Percentiles rank a stretch among this genome's conserved stretches.
Evolutionary conservation across 2,888 invertebrate species (phyloP).

Genomic region (Agrotis segetum): DNA sequence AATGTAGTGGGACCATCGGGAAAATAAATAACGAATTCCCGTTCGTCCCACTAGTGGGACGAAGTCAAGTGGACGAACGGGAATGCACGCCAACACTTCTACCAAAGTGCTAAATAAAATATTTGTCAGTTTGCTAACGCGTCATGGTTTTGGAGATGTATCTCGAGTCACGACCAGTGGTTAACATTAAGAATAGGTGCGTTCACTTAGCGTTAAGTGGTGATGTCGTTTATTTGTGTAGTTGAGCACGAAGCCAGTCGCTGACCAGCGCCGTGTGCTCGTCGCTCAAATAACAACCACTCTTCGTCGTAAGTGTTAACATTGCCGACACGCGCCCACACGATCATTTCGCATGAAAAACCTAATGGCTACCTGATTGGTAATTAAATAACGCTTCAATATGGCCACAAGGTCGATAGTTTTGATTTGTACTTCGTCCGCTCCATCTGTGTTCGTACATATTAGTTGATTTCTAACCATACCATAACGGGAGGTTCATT

Average conservation of each 20-base stretch:
- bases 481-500: constrained; percentile 1
- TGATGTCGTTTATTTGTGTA: constrained; percentile 13
- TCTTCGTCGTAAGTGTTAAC: constrained; percentile 14
- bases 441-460: neutral
- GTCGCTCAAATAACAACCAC: constrained; percentile 19
- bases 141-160: constrained; percentile 22
- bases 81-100: too few relatives aligned
- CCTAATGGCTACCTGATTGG: constrained; percentile 8
- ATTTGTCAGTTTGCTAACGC: constrained; percentile 24
- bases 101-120: constrained; percentile 7
- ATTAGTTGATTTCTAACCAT: constrained; percentile 13
- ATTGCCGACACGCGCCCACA: constrained; percentile 4
- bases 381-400: constrained; percentile 4
- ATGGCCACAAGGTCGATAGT: constrained; percentile 14
- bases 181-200: constrained; percentile 18
- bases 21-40: too few relatives aligned
- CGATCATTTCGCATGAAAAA: constrained; percentile 8
- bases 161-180: constrained; percentile 20
- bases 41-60: too few relatives aligned
- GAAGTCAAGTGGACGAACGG: too few relatives aligned
- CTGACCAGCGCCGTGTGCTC: constrained; percentile 19
- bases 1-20: too few relatives aligned
- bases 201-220: constrained; percentile 35
- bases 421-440: constrained; percentile 6
- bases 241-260: constrained; percentile 6